Percentiles rank a stretch among this genome's conserved stretches.
These are phyloP conservation scores for Oncorhynchus masou DNA, from an alignment of 2,113 vertebrate species.

Conservation along the genomic window DNA sequence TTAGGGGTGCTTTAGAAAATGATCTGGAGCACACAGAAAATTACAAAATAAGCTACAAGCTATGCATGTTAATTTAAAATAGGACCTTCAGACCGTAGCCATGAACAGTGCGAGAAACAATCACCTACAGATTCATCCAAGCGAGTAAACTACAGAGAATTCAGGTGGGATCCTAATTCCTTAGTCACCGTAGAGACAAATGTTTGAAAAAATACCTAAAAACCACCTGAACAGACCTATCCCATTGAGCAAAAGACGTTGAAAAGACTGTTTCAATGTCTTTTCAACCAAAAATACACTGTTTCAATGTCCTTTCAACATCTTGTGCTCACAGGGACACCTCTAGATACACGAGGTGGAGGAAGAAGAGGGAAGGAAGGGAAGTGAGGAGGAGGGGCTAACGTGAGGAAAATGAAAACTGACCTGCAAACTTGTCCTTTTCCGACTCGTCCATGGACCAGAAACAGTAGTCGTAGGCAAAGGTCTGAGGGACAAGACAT, in stretches of 20 bases:
- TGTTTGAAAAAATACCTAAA: background rate
- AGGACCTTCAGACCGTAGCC: background rate
- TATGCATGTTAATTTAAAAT: background rate
- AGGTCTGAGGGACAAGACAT: constrained; percentile 74
- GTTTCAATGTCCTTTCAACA: background rate
- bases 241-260: background rate
- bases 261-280: background rate
- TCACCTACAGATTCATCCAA: background rate
- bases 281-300: background rate
- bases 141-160: background rate
- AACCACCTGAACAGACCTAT: too few species aligned
- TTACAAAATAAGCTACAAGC: too few species aligned
- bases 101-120: background rate
- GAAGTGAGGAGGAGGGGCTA: background rate
- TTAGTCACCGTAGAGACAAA: too few species aligned
- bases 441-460: constrained; percentile 97
- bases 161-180: too few species aligned
- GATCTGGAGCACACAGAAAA: too few species aligned
- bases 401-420: constrained; percentile 7
- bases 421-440: constrained; percentile 91
- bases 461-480: constrained; percentile 97
- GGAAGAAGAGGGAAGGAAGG: background rate
- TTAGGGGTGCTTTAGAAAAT: too few species aligned
- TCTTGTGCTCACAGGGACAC: background rate
- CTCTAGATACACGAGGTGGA: background rate